These are phyloP conservation scores for Phrynocephalus guinanensis DNA, from an alignment of 2,797 vertebrate species.

Conservation along the genomic window DNA sequence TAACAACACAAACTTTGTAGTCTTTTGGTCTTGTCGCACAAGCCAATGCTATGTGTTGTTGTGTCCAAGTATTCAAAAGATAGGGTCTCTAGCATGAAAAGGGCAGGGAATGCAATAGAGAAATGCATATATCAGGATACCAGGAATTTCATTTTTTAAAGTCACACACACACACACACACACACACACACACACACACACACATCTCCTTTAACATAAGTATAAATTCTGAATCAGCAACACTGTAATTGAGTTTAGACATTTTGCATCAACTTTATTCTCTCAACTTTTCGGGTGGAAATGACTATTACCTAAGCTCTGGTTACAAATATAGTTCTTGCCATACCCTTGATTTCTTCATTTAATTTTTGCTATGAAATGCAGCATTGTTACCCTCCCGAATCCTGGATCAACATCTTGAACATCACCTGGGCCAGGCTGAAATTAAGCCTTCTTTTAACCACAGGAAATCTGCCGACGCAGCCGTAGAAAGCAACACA, in stretches of 20 bases:
- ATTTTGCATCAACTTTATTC: neutral
- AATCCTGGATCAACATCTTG: neutral
- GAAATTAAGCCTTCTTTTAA: slow-evolving; percentile 20
- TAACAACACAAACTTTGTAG: neutral
- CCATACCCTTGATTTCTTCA: neutral
- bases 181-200: neutral
- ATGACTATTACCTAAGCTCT: neutral
- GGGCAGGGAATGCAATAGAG: too few relatives aligned
- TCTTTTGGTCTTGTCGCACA: neutral
- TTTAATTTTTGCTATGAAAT: slow-evolving; percentile 15
- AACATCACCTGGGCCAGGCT: neutral
- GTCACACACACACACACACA: too few relatives aligned
- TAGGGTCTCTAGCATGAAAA: neutral
- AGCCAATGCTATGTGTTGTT: neutral
- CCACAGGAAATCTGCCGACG: slow-evolving; percentile 10
- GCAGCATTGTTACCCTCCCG: slow-evolving; percentile 19
- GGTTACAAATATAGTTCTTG: neutral
- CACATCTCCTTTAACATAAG: neutral
- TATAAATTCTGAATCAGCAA: neutral
- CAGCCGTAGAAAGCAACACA: neutral
- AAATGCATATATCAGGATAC: neutral
- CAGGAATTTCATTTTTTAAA: neutral
- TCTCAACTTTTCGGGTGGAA: too few relatives aligned
- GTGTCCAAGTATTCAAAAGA: neutral
- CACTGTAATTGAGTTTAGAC: neutral